Evolutionary conservation across 2,797 vertebrate species (phyloP).

Genomic region (Pipistrellus pipistrellus): DNA sequence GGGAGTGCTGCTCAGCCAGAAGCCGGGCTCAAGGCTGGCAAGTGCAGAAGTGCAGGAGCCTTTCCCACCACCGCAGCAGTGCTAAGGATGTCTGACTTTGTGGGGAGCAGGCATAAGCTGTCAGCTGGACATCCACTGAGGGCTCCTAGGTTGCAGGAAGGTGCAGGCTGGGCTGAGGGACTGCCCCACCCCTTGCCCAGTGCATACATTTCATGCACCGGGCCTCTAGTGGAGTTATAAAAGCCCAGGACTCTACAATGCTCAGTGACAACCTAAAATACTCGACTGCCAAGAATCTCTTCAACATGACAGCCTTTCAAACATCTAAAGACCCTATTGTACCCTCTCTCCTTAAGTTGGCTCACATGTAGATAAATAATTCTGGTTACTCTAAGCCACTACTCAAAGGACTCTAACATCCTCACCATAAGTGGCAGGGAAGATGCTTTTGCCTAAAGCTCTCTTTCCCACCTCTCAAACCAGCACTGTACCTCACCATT

Average conservation of each 20-base stretch:
- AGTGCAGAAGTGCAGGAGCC: no score
- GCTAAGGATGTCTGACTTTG: no score
- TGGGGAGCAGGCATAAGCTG: no score
- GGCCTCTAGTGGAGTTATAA: not conserved
- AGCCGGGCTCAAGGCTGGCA: no score
- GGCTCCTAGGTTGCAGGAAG: no score
- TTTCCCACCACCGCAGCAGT: no score
- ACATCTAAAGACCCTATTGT: not conserved
- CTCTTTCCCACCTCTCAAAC: not conserved
- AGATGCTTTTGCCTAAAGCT: not conserved
- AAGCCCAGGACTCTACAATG: not conserved
- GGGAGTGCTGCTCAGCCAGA: no score
- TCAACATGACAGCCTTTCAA: not conserved
- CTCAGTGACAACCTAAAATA: not conserved
- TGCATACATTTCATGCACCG: no score
- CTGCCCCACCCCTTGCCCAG: no score
- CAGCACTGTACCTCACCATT: not conserved
- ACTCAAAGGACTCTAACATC: not conserved
- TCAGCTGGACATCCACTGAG: no score
- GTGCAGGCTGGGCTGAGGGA: no score
- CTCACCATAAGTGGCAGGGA: not conserved
- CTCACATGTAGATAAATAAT: slow-evolving; percentile 8
- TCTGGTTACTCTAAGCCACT: slow-evolving; percentile 2
- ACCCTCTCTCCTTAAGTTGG: not conserved
- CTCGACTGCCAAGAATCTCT: not conserved